These are phyloP conservation scores for Troides helena DNA, from an alignment of 2,888 invertebrate genomes.

Conservation along the genomic window DNA sequence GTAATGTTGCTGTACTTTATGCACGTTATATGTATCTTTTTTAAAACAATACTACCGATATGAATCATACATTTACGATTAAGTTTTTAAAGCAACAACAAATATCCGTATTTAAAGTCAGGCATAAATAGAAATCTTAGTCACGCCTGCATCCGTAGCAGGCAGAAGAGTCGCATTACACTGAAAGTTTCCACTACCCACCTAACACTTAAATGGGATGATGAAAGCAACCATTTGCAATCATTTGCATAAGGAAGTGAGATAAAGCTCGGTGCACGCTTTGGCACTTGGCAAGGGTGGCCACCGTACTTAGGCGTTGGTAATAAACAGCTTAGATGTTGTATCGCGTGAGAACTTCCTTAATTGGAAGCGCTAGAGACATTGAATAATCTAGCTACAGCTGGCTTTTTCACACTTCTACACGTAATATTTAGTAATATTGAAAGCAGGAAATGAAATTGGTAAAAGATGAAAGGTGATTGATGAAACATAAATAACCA, in stretches of 20 bases:
- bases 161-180: conserved; percentile 40
- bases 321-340: conserved; percentile 37
- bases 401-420: conserved; percentile 11
- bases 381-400: conserved; percentile 28
- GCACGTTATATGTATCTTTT: too few relatives aligned
- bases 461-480: neutral
- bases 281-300: conserved; percentile 46
- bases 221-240: conserved; percentile 63
- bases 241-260: conserved; percentile 70
- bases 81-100: neutral
- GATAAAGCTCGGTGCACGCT: conserved; percentile 53
- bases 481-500: neutral
- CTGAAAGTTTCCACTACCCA: conserved; percentile 29
- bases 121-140: conserved; percentile 8
- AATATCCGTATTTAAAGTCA: neutral
- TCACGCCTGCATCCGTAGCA: conserved; percentile 22
- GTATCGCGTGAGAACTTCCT: conserved; percentile 36
- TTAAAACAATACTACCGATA: neutral
- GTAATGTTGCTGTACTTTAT: too few relatives aligned
- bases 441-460: neutral
- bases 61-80: neutral
- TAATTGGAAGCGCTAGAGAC: conserved; percentile 35
- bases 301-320: conserved; percentile 39
- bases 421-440: conserved; percentile 1
- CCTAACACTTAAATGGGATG: conserved; percentile 31